Evolutionary conservation across 2,888 invertebrate genomes (phyloP).

Genomic region (Xestia xanthographa): DNA sequence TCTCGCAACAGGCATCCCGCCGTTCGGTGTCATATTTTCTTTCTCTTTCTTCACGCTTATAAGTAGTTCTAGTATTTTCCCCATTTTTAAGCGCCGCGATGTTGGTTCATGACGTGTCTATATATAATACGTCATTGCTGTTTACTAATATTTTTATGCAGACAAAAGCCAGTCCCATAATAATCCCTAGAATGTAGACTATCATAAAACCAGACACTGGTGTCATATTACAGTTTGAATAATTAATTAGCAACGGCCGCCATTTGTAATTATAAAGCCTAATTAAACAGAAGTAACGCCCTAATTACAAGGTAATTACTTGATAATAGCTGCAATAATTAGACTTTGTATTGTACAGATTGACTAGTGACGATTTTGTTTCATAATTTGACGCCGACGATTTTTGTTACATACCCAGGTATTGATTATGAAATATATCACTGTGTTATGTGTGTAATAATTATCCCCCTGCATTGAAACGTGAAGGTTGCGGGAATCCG

Average conservation of each 20-base stretch:
- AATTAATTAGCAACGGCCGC: conserved; percentile 37
- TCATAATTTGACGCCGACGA: not conserved
- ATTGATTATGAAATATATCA: not conserved
- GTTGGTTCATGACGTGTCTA: too few species aligned
- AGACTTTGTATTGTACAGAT: not conserved
- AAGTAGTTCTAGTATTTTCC: too few species aligned
- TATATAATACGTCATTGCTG: too few species aligned
- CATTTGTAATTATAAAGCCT: conserved; percentile 45
- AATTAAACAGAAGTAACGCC: conserved; percentile 44
- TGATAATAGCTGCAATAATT: conserved; percentile 13
- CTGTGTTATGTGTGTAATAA: not conserved
- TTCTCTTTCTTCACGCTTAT: too few species aligned
- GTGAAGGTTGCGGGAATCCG: too few species aligned
- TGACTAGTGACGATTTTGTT: conserved; percentile 25
- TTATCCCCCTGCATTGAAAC: not conserved
- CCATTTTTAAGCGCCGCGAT: too few species aligned
- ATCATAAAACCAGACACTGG: not conserved
- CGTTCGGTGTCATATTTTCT: too few species aligned
- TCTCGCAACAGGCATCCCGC: too few species aligned
- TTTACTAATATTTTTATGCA: not conserved
- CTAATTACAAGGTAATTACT: conserved; percentile 40
- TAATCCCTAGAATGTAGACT: not conserved
- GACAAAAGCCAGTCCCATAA: not conserved
- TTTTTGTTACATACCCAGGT: not conserved
- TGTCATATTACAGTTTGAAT: conserved; percentile 47